Base-by-base conservation (phyloP, 2,113 vertebrate species). In the Ursus arctos region DNA sequence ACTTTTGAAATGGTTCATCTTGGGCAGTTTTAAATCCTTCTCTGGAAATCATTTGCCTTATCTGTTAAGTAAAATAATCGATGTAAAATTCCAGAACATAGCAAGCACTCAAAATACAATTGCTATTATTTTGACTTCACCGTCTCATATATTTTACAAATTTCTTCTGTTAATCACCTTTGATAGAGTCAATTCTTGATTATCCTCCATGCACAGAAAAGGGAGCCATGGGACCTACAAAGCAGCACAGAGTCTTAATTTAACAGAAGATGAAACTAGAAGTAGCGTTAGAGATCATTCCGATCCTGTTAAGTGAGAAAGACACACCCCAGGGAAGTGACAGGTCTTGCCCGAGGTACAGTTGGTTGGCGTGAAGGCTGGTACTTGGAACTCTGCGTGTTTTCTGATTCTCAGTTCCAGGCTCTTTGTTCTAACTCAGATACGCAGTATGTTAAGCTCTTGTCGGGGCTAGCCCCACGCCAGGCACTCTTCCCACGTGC, bases 51-150 rank as follows among this genome's bases (percentile, higher is more conserved):
- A 21, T 19, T 72, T 24, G 9, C 31, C 14, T 69, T 65, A 79
- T 67, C 69, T 84, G 14, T 79, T 91, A 71, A 91, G 74, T 69
- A 76, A 97, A 95, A 90, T 43, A 88, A 81, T 2, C 28, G 36
- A 33, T 59, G 8, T 76, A 57, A 94, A 51, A 91, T 90, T 76
- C 36, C 51, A 97, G 49, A 87, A 57, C 61, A 63, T 4, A 51
- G 14, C n/a, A 94, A 81, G 33, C 40, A 53, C 15, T 83, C 24
- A 26, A 24, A 14, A 76, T 82, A 92, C 2, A 18, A 82, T 40
- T 22, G 26, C 33, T 67, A 9, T 72, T 69, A 59, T 31, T 81
- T 19, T 63, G 59, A 72, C 26, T 33, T 72, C 53, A 57, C 55
- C 40, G 19, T 74, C 72, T 81, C n/a, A 21, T 59, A 14, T 51